Evolutionary conservation across 1,140 invertebrate genomes (phyloP), one percentile per base, ranked within the genome.

Genomic region (Saccostrea glomerata): DNA sequence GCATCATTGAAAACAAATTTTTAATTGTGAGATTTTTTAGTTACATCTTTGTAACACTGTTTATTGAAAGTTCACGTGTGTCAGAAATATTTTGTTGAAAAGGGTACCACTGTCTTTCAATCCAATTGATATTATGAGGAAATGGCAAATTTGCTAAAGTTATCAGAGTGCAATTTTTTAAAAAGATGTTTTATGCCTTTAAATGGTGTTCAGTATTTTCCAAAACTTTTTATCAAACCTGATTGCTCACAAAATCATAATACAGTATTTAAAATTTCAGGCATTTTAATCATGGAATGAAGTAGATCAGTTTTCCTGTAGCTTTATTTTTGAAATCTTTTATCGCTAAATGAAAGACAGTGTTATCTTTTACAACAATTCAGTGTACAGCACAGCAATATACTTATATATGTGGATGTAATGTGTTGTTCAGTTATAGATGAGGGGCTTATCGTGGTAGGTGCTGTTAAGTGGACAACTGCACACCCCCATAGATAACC

Each of bases 41-140:
- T 25, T 77, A 77, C 70, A 15, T 77, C 25, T 30, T 77, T 25
- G 23, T 13, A 36, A 77, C 70, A 36, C 25, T 77, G n/a, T 17
- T 36, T 66, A 77, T 30, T 77, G 30, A 25, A 77, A 77, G 70
- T 77, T 77, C 70, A 77, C 70, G 23, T 77, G 70, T 63, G 58
- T 6, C 58, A 6, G 58, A 20, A 63, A 63, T 17, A 63, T 30
- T 30, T 30, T 77, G 70, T 77, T 77, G 70, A 36, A 13, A 36
- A 77, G 25, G 70, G 9, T 30, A 30, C 70, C 30, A 77, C 70
- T 77, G 70, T 77, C 70, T 77, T 77, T 77, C 70, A 77, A 15
- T 36, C 70, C 25, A 11, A 77, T 20, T 1, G 47, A 47, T 47
- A 7, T 47, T 47, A 47, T 6, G 6, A 47, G 47, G 9, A 47